Evolutionary conservation across 1,140 invertebrate genomes (phyloP).

Genomic region (Cydia pomonella): DNA sequence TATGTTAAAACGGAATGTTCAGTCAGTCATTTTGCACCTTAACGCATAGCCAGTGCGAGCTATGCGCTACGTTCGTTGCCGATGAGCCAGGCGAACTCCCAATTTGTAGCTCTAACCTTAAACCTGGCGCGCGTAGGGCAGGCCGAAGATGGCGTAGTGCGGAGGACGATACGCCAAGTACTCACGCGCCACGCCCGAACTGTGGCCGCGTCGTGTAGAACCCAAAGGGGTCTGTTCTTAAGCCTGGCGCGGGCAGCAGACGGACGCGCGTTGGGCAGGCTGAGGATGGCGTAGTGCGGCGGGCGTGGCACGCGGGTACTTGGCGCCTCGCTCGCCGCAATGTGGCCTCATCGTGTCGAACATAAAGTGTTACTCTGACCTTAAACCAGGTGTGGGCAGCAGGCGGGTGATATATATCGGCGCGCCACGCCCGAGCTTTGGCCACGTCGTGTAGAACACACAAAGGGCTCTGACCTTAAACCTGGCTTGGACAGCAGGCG

Average conservation of each 20-base stretch:
- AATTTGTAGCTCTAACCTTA: constrained; percentile 58
- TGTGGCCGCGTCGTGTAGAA: constrained; percentile 45
- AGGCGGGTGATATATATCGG: too few relatives aligned
- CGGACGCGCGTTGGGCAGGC: constrained; percentile 63
- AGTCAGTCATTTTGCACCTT: too few relatives aligned
- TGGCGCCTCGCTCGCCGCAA: constrained; percentile 58
- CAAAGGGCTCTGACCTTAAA: constrained; percentile 58
- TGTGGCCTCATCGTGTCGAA: too few relatives aligned
- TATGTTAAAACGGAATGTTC: too few relatives aligned
- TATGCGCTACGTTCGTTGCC: too few relatives aligned
- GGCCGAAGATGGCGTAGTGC: constrained; percentile 63
- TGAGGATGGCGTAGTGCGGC: constrained; percentile 64
- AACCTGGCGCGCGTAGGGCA: constrained; percentile 67
- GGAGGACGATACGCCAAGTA: constrained; percentile 54
- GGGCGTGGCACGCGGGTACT: constrained; percentile 55
- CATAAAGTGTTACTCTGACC: too few relatives aligned
- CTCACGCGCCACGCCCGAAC: constrained; percentile 62
- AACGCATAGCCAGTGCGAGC: too few relatives aligned
- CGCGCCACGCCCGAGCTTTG: constrained; percentile 57
- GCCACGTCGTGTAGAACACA: constrained; percentile 44
- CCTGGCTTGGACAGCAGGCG: constrained; percentile 53
- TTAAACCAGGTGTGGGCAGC: too few relatives aligned
- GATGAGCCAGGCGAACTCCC: too few relatives aligned
- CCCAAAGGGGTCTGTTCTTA: constrained; percentile 51
- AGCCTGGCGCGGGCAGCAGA: constrained; percentile 56